phyloP scores from a whole-genome alignment of 2,113 vertebrate genomes.

The Elaphurus davidianus region DNA sequence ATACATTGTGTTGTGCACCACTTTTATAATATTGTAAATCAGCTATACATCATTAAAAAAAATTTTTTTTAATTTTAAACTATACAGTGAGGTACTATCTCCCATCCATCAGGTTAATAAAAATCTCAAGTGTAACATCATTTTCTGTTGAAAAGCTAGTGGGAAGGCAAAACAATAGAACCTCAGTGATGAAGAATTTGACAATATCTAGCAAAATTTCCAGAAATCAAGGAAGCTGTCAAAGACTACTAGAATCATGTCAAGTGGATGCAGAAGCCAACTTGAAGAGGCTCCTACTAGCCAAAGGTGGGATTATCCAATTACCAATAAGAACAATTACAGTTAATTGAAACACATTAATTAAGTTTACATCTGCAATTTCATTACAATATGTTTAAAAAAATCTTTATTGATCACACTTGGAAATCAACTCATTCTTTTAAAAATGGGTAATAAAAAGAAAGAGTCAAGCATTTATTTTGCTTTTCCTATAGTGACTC shows the following conservation, averaged over 20 bases:
- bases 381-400: neutral
- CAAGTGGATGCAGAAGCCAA: neutral
- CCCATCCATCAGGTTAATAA: neutral
- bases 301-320: neutral
- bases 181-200: neutral
- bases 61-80: neutral
- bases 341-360: neutral
- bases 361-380: neutral
- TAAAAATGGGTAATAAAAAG: neutral
- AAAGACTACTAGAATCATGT: neutral
- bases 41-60: neutral
- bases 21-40: neutral
- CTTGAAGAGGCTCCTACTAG: neutral
- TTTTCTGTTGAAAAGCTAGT: neutral
- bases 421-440: neutral
- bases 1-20: neutral
- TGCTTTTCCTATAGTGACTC: neutral
- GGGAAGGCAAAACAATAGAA: neutral
- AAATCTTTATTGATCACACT: neutral
- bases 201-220: neutral
- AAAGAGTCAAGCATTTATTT: neutral
- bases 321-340: neutral
- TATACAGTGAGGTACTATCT: neutral
- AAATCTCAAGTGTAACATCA: neutral
- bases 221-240: neutral